phyloP scores from a whole-genome alignment of 2,113 vertebrate genomes.

The Crotalus horridus region DNA sequence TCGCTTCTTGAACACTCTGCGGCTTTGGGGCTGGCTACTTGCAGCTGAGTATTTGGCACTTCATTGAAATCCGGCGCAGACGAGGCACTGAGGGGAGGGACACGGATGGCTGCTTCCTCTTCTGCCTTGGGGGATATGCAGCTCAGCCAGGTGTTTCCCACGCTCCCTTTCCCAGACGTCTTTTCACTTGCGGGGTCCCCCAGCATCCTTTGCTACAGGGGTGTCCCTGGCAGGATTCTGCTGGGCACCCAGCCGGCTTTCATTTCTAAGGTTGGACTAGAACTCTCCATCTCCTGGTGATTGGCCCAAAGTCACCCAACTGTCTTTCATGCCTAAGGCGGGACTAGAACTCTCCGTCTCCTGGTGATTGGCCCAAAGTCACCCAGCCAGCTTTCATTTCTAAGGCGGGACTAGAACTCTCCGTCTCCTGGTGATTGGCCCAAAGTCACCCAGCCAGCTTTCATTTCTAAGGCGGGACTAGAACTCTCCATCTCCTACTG shows the following conservation, averaged over 20 bases:
- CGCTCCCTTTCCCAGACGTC: background rate
- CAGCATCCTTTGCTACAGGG: background rate
- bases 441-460: no score
- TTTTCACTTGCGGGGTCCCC: background rate
- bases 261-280: no score
- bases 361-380: no score
- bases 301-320: background rate
- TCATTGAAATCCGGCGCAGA: background rate
- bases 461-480: no score
- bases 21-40: background rate
- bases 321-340: background rate
- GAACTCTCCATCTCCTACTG: no score
- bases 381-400: accelerated
- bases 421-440: no score
- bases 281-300: no score
- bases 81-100: background rate
- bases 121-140: background rate
- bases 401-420: no score
- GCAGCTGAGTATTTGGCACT: background rate
- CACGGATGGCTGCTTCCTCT: background rate
- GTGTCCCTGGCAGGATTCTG: background rate
- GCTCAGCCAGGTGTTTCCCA: background rate
- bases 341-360: background rate
- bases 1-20: background rate
- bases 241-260: background rate